These are phyloP conservation scores for Cephalotes varians DNA, from an alignment of 2,888 invertebrate genomes.

Conservation along the genomic window DNA sequence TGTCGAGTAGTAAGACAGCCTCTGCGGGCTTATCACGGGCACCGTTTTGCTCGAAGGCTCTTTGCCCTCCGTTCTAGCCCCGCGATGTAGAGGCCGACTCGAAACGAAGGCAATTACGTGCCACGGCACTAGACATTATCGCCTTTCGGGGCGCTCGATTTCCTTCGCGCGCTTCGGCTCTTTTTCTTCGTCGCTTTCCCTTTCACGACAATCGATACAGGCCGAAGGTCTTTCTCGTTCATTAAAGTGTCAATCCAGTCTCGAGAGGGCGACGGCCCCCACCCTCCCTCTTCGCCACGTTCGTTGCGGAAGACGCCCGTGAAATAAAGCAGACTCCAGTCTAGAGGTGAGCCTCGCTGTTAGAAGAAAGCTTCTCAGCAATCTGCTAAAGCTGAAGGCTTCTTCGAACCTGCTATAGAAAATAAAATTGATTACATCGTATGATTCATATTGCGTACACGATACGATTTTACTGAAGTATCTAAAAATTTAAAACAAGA, in stretches of 20 bases:
- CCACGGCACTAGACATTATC: slow-evolving; percentile 81
- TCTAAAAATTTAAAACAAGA: too few species aligned
- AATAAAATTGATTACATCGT: not conserved
- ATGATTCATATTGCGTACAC: not conserved
- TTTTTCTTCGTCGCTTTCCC: slow-evolving; percentile 67
- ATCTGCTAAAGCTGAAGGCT: slow-evolving; percentile 41
- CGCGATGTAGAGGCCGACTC: slow-evolving; percentile 65
- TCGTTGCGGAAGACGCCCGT: slow-evolving; percentile 67
- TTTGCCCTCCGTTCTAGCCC: slow-evolving; percentile 60
- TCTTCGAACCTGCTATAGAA: slow-evolving; percentile 3
- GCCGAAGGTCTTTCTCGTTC: slow-evolving; percentile 79
- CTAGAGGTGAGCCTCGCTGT: slow-evolving; percentile 16
- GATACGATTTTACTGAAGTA: too few species aligned
- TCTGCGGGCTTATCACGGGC: slow-evolving; percentile 60
- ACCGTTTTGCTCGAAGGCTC: slow-evolving; percentile 66
- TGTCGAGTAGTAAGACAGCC: slow-evolving; percentile 68
- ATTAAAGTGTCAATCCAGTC: slow-evolving; percentile 83
- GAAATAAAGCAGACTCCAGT: slow-evolving; percentile 74
- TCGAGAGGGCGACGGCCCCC: slow-evolving; percentile 70
- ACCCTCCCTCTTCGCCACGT: slow-evolving; percentile 55
- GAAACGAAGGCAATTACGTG: slow-evolving; percentile 82
- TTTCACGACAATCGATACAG: slow-evolving; percentile 75
- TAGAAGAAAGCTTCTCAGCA: slow-evolving; percentile 54
- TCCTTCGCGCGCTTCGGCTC: slow-evolving; percentile 66
- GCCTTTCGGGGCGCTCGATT: slow-evolving; percentile 77